Conservation (phyloP, 2,113 vertebrate species). For the Panthera leo region DNA sequence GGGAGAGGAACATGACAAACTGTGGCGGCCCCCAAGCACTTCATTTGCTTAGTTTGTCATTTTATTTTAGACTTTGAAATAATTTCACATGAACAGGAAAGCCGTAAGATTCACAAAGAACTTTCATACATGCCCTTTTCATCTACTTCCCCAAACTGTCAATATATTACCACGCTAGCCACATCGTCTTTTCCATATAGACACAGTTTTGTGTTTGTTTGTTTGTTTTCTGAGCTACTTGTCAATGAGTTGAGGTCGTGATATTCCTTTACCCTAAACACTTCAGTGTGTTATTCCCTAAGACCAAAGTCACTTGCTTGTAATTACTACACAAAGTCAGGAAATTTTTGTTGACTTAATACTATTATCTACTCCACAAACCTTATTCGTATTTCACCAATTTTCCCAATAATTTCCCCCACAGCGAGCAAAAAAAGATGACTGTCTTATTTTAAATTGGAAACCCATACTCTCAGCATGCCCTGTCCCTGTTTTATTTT, state of each 20-base stretch:
- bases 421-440: background rate
- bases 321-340: background rate
- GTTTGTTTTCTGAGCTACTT: background rate
- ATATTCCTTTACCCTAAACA: background rate
- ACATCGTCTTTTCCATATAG: background rate
- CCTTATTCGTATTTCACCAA: background rate
- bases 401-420: background rate
- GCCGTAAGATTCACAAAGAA: background rate
- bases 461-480: background rate
- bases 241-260: background rate
- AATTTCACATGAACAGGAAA: background rate
- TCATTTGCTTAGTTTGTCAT: background rate
- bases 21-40: background rate
- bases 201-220: background rate
- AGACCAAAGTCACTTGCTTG: background rate
- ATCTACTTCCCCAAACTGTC: background rate
- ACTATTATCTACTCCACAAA: background rate
- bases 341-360: background rate
- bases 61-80: background rate
- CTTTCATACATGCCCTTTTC: background rate
- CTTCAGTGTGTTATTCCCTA: background rate
- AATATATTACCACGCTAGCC: background rate
- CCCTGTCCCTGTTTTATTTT: background rate
- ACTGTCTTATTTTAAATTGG: background rate
- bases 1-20: rapidly evolving